Evolutionary conservation across 2,797 vertebrate genomes (phyloP), one percentile per base, ranked within the genome.

Genomic region (Huso huso): DNA sequence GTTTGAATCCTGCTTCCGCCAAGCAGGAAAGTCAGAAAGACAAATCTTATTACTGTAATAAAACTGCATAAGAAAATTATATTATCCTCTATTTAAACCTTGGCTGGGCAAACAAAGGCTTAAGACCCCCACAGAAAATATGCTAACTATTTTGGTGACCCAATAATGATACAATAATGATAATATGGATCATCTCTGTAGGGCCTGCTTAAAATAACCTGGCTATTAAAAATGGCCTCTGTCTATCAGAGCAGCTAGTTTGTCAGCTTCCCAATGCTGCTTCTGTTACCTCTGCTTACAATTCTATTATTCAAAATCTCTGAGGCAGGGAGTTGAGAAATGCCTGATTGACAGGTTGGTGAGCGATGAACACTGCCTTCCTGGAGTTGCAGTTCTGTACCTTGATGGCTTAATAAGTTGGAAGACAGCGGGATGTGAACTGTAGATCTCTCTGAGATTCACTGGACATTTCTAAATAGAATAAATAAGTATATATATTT

Each of bases 171-270:
- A 4, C 37, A 37, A 37, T 37, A 37, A 5, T 37, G 37, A 37
- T 37, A 5, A 37, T 37, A 37, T 37, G 0, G 4, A 37, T 37
- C 37, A 37, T 37, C 1, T 37, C 63, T 53, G 63, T 52, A 37
- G 63, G 37, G 63, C 18, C 12, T 10, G 63, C 23, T 50, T 18
- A 53, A 23, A 65, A 52, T 37, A 9, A 13, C 63, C 15, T 11
- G 11, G 15, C 63, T 9, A 52, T 49, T 65, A 18, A 9, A 53
- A 53, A 55, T 65, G 48, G 53, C 48, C 63, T 6, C 51, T 48
- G 63, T 65, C 63, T 51, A 37, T 65, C 63, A 65, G 51, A 65
- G 51, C 11, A 13, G 6, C n/a, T 18, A 10, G 18, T 18, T 51
- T 64, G 63, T 18, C 63, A 64, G 49, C 11, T 15, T 18, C 8